Evolutionary conservation across 2,888 invertebrate genomes (phyloP).

Genomic region (Cephalotes varians): DNA sequence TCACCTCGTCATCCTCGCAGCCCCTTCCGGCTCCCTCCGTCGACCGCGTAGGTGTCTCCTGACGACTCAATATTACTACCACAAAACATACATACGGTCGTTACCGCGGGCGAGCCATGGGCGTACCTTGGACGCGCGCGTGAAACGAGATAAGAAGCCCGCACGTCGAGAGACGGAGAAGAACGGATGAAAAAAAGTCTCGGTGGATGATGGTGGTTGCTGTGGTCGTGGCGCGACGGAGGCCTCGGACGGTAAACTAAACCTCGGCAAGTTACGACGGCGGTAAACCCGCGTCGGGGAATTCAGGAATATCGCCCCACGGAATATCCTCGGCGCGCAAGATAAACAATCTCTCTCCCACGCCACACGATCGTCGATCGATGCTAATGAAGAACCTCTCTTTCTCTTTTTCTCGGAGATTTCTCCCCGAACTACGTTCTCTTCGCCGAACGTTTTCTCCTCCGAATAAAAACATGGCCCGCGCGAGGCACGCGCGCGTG

Average conservation of each 20-base stretch:
- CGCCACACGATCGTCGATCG: constrained; percentile 73
- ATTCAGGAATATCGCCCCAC: constrained; percentile 62
- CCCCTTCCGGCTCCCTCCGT: constrained; percentile 27
- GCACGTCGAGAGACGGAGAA: constrained; percentile 12
- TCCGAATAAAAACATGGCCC: not conserved
- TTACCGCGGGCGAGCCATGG: constrained; percentile 45
- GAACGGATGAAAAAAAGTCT: constrained; percentile 23
- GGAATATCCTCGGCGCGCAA: constrained; percentile 56
- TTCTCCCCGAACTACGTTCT: constrained; percentile 3
- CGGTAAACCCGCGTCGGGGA: constrained; percentile 51
- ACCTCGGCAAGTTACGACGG: constrained; percentile 60
- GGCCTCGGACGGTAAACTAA: constrained; percentile 45
- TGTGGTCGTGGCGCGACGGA: not conserved
- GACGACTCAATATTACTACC: constrained; percentile 75
- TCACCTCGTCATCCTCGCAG: constrained; percentile 34
- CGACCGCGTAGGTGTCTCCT: constrained; percentile 71
- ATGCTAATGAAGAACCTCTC: constrained; percentile 80
- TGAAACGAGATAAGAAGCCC: constrained; percentile 51
- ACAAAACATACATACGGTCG: constrained; percentile 51
- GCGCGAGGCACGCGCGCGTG: constrained; percentile 42
- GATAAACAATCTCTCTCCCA: constrained; percentile 82
- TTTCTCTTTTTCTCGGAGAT: constrained; percentile 52
- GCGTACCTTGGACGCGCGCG: constrained; percentile 28
- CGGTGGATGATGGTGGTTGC: constrained; percentile 20
- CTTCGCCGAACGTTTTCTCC: not conserved